Conservation (phyloP, 2,888 invertebrate genomes). For the Linnaemya vulpina region DNA sequence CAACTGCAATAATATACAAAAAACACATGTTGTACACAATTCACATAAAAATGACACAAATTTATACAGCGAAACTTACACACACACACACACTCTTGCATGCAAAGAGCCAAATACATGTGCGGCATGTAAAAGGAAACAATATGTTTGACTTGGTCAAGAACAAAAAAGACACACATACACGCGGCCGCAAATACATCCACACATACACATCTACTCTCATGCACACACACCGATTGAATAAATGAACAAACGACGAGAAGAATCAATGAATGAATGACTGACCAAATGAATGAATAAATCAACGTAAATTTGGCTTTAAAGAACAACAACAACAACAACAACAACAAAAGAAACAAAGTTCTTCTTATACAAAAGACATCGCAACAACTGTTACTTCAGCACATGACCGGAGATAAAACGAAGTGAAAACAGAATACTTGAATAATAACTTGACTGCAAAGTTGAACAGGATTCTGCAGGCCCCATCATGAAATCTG, state of each 20-base stretch:
- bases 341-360: neutral
- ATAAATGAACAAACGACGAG: constrained; percentile 38
- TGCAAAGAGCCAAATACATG: neutral
- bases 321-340: neutral
- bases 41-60: constrained; percentile 37
- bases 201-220: neutral
- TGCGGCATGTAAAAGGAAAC: constrained; percentile 39
- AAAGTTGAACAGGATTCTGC: neutral
- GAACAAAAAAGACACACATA: constrained; percentile 33
- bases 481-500: too few relatives aligned
- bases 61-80: constrained; percentile 1
- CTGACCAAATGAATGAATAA: constrained; percentile 51
- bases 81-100: neutral
- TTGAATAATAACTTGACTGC: neutral
- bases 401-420: neutral
- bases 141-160: constrained; percentile 45
- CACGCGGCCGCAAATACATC: neutral
- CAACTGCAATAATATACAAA: constrained; percentile 5
- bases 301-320: constrained; percentile 35
- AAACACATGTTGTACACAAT: constrained; percentile 47
- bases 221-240: constrained; percentile 4
- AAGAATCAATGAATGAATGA: constrained; percentile 44
- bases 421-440: neutral
- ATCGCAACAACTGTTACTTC: neutral
- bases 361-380: neutral